A percentile compares a stretch with the other conserved stretches of the same genome.
These are phyloP conservation scores for Stenolophus ochropezus DNA, from an alignment of 2,888 invertebrate species.

Conservation along the genomic window DNA sequence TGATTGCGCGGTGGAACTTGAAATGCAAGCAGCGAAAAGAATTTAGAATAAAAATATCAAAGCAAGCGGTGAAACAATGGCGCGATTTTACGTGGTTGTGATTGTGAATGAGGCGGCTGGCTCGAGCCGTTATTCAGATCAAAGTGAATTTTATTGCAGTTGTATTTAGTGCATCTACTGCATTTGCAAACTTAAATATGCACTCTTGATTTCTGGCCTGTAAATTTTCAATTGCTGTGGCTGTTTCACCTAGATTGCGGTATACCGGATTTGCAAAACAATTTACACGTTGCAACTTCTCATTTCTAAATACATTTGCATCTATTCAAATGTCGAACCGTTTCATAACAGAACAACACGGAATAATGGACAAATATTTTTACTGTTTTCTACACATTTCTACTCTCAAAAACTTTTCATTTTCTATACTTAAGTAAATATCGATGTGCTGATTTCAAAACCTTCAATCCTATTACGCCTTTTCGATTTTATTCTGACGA, in stretches of 20 bases:
- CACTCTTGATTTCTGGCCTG: slow-evolving; percentile 23
- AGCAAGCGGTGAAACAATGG: slow-evolving; percentile 43
- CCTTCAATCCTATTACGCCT: no score
- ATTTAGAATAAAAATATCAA: slow-evolving; percentile 50
- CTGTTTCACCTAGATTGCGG: neutral
- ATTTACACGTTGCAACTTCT: neutral
- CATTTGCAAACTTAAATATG: slow-evolving; percentile 1
- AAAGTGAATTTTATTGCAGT: slow-evolving; percentile 39
- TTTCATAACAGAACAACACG: neutral
- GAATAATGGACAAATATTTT: no score
- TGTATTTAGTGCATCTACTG: neutral
- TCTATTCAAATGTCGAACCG: neutral
- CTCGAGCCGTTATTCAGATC: neutral
- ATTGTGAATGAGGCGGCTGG: slow-evolving; percentile 14
- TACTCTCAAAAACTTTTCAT: no score
- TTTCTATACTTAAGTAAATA: no score
- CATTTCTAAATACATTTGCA: neutral
- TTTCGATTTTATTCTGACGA: no score
- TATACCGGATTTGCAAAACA: neutral
- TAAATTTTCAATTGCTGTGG: slow-evolving; percentile 9
- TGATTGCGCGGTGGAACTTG: slow-evolving; percentile 38
- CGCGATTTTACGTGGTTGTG: slow-evolving; percentile 35
- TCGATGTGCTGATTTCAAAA: no score
- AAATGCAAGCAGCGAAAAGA: slow-evolving; percentile 47
- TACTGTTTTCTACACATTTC: no score